These are phyloP conservation scores for Andrena hattorfiana DNA, from an alignment of 2,888 invertebrate species.

Conservation along the genomic window DNA sequence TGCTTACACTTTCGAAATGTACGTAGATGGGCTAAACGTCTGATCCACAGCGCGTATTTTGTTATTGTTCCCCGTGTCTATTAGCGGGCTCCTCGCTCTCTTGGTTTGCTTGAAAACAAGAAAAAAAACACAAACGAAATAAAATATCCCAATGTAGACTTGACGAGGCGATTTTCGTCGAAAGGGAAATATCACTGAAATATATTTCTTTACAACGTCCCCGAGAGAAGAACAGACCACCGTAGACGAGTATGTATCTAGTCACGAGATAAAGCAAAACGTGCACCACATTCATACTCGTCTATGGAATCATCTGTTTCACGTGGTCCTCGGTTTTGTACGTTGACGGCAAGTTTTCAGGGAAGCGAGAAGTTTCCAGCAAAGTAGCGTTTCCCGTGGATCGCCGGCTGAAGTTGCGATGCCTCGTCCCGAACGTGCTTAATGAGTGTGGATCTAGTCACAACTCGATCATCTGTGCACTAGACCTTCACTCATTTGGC, in stretches of 20 bases:
- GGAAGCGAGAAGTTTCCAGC: background rate
- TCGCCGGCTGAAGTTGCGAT: slow-evolving; percentile 27
- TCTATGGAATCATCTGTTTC: slow-evolving; percentile 87
- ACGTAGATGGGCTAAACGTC: slow-evolving; percentile 61
- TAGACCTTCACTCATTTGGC: slow-evolving; percentile 91
- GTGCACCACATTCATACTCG: slow-evolving; percentile 93
- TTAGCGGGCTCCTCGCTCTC: slow-evolving; percentile 73
- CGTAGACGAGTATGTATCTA: slow-evolving; percentile 96
- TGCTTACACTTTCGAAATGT: slow-evolving; percentile 49
- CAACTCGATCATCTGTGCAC: slow-evolving; percentile 88
- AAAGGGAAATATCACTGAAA: background rate
- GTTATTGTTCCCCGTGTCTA: slow-evolving; percentile 36
- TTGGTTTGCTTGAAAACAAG: slow-evolving; percentile 70
- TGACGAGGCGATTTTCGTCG: background rate
- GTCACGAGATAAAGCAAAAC: slow-evolving; percentile 88
- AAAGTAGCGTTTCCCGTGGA: background rate
- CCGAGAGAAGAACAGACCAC: slow-evolving; percentile 81
- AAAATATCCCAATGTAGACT: background rate
- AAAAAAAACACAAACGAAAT: slow-evolving; percentile 22
- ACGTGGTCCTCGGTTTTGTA: background rate
- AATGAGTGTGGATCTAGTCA: slow-evolving; percentile 97
- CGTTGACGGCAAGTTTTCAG: background rate
- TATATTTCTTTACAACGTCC: background rate
- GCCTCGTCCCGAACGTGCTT: slow-evolving; percentile 85
- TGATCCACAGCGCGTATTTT: slow-evolving; percentile 67